These are phyloP conservation scores for Cettia cetti DNA, from an alignment of 2,113 vertebrate species.

Conservation along the genomic window DNA sequence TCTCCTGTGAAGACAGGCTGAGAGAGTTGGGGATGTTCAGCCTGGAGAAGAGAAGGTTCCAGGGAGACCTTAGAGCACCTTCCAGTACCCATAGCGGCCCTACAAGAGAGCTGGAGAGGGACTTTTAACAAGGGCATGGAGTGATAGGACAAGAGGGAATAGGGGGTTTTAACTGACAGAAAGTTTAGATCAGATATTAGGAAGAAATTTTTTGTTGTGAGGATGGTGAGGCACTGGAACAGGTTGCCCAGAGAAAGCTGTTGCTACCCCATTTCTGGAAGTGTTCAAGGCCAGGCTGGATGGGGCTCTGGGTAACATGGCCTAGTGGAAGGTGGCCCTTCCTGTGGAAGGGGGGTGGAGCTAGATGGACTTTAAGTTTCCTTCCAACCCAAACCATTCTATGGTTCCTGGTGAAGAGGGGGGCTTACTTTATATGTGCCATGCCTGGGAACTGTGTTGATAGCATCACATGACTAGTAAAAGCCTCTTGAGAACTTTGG, in stretches of 20 bases:
- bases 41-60: background rate
- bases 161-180: background rate
- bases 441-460: background rate
- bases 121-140: background rate
- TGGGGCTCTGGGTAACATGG: background rate
- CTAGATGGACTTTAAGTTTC: background rate
- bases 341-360: background rate
- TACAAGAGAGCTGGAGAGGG: background rate
- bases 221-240: background rate
- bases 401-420: background rate
- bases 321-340: background rate
- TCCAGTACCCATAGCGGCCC: background rate
- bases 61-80: background rate
- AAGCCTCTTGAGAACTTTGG: background rate
- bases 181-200: background rate
- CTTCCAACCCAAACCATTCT: background rate
- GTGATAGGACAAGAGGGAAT: background rate
- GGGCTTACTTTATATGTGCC: rapidly evolving
- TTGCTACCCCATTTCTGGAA: background rate
- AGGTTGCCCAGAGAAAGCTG: background rate
- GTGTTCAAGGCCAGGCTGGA: background rate
- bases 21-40: background rate
- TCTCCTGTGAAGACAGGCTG: background rate
- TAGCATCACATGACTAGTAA: background rate
- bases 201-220: background rate